Evolutionary conservation across 2,113 vertebrate genomes (phyloP).

Genomic region (Phalacrocorax brasilianus): DNA sequence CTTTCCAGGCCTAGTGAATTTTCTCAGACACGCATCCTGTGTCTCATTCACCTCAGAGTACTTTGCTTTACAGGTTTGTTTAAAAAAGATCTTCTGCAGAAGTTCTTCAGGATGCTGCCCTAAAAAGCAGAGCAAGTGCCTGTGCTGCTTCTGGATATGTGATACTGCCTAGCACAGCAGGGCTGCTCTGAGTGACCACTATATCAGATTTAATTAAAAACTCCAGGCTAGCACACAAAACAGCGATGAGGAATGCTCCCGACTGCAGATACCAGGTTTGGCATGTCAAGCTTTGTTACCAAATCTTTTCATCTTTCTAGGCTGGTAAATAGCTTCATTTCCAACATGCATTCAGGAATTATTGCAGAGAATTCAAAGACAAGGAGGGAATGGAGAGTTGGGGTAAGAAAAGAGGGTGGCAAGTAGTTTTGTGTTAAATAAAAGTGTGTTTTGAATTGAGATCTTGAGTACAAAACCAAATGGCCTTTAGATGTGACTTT

Average conservation of each 20-base stretch:
- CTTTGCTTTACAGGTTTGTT: neutral
- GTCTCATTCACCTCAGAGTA: neutral
- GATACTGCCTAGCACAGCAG: neutral
- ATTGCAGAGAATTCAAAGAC: neutral
- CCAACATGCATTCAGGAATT: conserved; percentile 26
- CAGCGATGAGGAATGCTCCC: neutral
- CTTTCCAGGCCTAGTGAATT: neutral
- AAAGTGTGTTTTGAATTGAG: conserved; percentile 50
- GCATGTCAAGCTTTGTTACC: neutral
- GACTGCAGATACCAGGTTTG: neutral
- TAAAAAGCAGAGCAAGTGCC: neutral
- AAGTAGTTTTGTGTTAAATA: neutral
- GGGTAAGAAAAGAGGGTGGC: neutral
- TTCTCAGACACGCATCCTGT: rapidly evolving
- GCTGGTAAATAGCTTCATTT: conserved; percentile 7
- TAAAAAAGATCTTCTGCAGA: neutral
- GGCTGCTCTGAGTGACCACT: neutral
- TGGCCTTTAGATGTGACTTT: conserved; percentile 42
- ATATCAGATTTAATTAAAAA: conserved; percentile 1
- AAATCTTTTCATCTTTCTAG: conserved; percentile 25
- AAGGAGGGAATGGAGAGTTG: neutral
- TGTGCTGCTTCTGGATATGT: neutral
- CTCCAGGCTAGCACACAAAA: neutral
- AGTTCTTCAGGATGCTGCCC: neutral
- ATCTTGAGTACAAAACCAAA: conserved; percentile 58